These are phyloP conservation scores for Falco berigora DNA, from an alignment of 2,797 vertebrate species.

Conservation along the genomic window DNA sequence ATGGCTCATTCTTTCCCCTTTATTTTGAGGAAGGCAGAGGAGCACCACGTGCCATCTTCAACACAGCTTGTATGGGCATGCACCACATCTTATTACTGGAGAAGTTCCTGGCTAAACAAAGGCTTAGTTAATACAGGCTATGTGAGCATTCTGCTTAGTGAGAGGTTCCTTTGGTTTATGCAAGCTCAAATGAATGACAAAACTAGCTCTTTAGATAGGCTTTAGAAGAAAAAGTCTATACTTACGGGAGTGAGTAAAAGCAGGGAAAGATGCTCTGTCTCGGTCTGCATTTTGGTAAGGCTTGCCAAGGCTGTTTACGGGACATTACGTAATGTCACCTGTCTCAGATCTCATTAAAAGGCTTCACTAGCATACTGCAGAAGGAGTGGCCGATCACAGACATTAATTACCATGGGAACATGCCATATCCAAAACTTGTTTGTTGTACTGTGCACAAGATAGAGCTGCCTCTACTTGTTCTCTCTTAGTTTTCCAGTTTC, in stretches of 20 bases:
- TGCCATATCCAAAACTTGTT: fast-evolving
- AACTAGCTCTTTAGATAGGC: background rate
- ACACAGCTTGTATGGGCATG: background rate
- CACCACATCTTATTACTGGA: background rate
- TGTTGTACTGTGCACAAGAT: fast-evolving
- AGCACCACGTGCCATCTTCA: fast-evolving
- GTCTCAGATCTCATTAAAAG: background rate
- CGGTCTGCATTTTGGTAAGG: fast-evolving
- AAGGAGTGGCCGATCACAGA: fast-evolving
- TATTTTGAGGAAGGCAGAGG: background rate
- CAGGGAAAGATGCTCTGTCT: background rate
- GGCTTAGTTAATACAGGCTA: background rate
- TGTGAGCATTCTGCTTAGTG: background rate
- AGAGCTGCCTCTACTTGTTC: conserved; percentile 8
- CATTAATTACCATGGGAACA: background rate
- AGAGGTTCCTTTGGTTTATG: background rate
- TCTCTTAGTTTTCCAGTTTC: background rate
- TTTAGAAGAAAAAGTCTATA: no score
- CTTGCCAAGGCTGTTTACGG: background rate
- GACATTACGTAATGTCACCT: background rate
- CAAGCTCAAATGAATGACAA: background rate
- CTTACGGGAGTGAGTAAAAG: fast-evolving
- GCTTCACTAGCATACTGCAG: fast-evolving
- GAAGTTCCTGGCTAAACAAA: background rate
- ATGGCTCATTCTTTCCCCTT: background rate